Conservation (phyloP, 2,888 invertebrate genomes). For the Cotesia congregata region DNA sequence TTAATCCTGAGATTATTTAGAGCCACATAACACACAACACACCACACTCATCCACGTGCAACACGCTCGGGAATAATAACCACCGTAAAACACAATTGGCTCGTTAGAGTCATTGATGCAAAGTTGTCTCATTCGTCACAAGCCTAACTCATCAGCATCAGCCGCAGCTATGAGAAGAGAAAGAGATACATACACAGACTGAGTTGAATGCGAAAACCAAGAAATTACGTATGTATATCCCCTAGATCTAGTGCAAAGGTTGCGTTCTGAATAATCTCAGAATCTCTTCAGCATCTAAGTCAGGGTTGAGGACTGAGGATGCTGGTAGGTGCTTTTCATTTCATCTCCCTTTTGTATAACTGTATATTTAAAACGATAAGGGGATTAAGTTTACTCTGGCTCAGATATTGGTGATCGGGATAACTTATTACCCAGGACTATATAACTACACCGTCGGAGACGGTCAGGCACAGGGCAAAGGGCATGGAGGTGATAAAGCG, state of each 20-base stretch:
- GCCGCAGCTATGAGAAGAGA: background rate
- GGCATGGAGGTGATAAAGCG: background rate
- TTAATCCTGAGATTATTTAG: too few relatives aligned
- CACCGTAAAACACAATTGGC: constrained; percentile 34
- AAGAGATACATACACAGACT: background rate
- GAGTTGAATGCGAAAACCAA: background rate
- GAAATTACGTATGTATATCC: background rate
- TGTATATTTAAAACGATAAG: background rate
- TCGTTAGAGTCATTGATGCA: constrained; percentile 32
- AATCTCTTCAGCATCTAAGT: too few relatives aligned
- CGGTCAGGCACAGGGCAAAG: background rate
- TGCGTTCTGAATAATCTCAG: background rate
- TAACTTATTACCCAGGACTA: background rate
- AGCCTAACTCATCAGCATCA: background rate
- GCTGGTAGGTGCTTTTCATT: background rate
- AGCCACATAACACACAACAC: too few relatives aligned
- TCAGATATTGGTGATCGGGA: background rate
- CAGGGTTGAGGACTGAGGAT: background rate
- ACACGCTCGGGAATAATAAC: background rate
- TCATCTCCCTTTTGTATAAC: background rate
- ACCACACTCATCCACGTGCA: constrained; percentile 9
- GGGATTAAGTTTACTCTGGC: background rate
- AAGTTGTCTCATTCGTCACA: constrained; percentile 11
- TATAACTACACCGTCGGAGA: background rate
- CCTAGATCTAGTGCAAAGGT: background rate